Conservation (phyloP, 2,888 invertebrate genomes). For the Cheilosia variabilis region DNA sequence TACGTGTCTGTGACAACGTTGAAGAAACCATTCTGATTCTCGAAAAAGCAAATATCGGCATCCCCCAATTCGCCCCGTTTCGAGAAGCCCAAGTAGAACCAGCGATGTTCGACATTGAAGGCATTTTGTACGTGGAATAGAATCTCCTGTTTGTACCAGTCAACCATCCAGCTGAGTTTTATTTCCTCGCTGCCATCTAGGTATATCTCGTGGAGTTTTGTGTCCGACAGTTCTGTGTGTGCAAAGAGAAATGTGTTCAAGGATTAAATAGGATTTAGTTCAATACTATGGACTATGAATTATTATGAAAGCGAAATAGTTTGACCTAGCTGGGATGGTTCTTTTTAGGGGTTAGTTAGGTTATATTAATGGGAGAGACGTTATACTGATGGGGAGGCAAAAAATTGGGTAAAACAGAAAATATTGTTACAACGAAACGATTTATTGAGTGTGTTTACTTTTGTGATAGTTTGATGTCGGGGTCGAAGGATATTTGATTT, state of each 20-base stretch:
- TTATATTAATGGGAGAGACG: neutral
- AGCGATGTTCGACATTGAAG: constrained; percentile 84
- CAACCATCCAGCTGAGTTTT: constrained; percentile 84
- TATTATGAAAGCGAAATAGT: constrained; percentile 32
- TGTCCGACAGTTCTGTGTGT: constrained; percentile 81
- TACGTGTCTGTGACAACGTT: constrained; percentile 88
- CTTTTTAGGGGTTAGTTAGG: neutral
- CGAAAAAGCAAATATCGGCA: constrained; percentile 92
- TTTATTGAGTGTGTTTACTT: too few species aligned
- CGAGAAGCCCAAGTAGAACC: constrained; percentile 95
- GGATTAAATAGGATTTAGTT: constrained; percentile 53
- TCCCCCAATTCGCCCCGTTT: constrained; percentile 89
- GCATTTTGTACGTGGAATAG: constrained; percentile 83
- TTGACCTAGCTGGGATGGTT: constrained; percentile 1
- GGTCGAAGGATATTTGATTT: too few species aligned
- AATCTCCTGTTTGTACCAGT: constrained; percentile 84
- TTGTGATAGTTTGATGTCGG: too few species aligned
- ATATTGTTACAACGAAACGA: too few species aligned
- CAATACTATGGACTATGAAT: constrained; percentile 36
- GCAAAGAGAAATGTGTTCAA: constrained; percentile 31
- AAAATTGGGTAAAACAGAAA: too few species aligned
- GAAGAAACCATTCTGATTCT: constrained; percentile 85
- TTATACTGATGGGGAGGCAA: neutral
- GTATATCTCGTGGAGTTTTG: constrained; percentile 82
- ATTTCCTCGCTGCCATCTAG: constrained; percentile 82